Base-by-base conservation (phyloP, 2,113 vertebrate genomes). In the Tupaia tana region DNA sequence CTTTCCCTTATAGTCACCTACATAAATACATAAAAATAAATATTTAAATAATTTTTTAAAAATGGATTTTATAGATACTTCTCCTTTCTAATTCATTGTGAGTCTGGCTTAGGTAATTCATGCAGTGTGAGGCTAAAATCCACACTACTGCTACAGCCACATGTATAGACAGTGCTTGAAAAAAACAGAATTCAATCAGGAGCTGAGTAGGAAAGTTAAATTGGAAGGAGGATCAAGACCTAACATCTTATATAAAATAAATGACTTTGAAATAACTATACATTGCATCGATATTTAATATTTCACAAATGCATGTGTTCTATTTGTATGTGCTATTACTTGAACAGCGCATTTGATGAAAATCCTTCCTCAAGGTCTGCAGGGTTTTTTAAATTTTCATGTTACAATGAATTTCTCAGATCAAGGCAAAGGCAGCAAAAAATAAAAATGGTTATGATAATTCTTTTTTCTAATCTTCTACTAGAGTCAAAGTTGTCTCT, bases 211-310 rank as follows among this genome's bases (percentile, higher is more conserved):
- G 34, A 91, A 90, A 89, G 71, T 80, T 71, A 95, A 95, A 96
- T 92, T 97, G 94, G 16, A 97, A 91, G 52, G 43, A 86, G 43
- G 58, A 79, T 82, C 77, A 91, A 90, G 81, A 58, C 71, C 34
- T 95, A 93, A 89, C 71, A 87, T 93, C 89, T 94, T 91, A 85
- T 90, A 81, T 79, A 96, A 97, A 97, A 97, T 90, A 63, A 96
- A 95, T 97, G 95, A 93, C 80, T 96, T 94, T 59, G 77, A 67
- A 96, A 94, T 93, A 94, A 86, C 83, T 84, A 52, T 78, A 84
- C 34, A 14, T 84, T 92, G 34, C 80, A 85, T 5, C 79, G 94
- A 90, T 96, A 93, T 96, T 97, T 96, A 97, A 81, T 96, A 94
- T 96, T 94, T 95, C 54, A 95, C 77, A 96, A 61, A 85, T 85